Conservation (phyloP, 2,113 vertebrate species). For the Chrysochloris asiatica region DNA sequence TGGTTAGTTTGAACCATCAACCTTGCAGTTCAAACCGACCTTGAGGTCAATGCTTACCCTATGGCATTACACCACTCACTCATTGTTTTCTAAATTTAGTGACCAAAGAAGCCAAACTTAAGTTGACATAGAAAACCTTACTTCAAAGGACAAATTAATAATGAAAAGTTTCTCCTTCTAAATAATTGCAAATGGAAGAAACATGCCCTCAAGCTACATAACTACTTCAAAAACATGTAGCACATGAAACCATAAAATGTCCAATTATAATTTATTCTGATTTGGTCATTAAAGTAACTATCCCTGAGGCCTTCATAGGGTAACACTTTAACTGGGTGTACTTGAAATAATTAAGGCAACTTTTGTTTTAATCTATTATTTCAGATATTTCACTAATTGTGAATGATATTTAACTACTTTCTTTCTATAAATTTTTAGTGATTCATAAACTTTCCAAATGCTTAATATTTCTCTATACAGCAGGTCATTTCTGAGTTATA, state of each 20-base stretch:
- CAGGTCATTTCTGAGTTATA: neutral
- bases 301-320: slow-evolving; percentile 1
- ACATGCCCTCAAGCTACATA: neutral
- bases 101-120: neutral
- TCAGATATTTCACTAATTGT: neutral
- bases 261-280: slow-evolving; percentile 51
- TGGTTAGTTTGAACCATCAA: no score
- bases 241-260: neutral
- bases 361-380: slow-evolving; percentile 48
- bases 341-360: neutral
- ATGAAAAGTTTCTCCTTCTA: slow-evolving; percentile 22
- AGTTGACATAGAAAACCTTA: slow-evolving; percentile 5
- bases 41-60: no score
- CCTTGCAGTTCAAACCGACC: no score
- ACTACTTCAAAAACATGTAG: slow-evolving; percentile 49
- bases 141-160: slow-evolving; percentile 43
- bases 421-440: neutral
- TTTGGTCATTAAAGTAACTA: slow-evolving; percentile 47
- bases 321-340: slow-evolving; percentile 8
- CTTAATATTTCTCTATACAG: neutral
- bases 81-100: neutral
- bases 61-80: no score
- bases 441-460: neutral
- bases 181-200: slow-evolving; percentile 53
- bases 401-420: neutral